These are phyloP conservation scores for Ichneumon xanthorius DNA, from an alignment of 2,888 invertebrate genomes.

Conservation along the genomic window DNA sequence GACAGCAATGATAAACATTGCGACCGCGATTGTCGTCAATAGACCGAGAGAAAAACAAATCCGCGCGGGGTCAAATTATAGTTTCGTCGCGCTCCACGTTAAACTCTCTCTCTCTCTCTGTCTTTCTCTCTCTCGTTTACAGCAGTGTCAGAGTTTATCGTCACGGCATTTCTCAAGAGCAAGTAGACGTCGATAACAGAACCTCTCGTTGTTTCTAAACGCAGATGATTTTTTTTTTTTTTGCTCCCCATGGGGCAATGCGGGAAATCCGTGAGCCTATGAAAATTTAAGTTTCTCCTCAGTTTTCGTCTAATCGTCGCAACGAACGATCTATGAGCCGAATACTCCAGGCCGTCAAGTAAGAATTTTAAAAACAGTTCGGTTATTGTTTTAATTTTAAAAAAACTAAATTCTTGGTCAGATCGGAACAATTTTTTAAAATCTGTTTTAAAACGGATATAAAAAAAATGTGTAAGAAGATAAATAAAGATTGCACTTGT, in stretches of 20 bases:
- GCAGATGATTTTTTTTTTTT: conserved; percentile 40
- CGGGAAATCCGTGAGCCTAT: conserved; percentile 17
- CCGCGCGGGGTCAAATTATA: conserved; percentile 15
- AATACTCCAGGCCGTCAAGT: conserved; percentile 72
- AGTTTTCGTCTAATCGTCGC: conserved; percentile 67
- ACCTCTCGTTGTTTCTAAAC: not conserved
- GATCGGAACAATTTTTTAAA: too few species aligned
- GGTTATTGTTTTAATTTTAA: conserved; percentile 1
- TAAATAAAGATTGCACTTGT: too few species aligned
- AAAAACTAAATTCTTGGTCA: not conserved
- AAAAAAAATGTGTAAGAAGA: too few species aligned
- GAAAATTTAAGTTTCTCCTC: conserved; percentile 47
- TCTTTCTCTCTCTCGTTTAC: not conserved
- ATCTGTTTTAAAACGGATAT: too few species aligned
- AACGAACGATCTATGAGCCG: conserved; percentile 71
- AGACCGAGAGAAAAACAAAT: conserved; percentile 17
- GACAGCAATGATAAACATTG: not conserved
- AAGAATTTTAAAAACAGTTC: conserved; percentile 61
- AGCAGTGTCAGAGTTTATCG: conserved; percentile 37
- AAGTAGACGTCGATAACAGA: conserved; percentile 38
- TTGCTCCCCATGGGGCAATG: conserved; percentile 37
- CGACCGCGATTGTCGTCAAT: not conserved
- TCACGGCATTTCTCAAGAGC: conserved; percentile 63
- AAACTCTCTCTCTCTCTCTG: not conserved
- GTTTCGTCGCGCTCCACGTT: not conserved